These are phyloP conservation scores for Athalia rosae DNA, from an alignment of 2,888 invertebrate species.

Conservation along the genomic window DNA sequence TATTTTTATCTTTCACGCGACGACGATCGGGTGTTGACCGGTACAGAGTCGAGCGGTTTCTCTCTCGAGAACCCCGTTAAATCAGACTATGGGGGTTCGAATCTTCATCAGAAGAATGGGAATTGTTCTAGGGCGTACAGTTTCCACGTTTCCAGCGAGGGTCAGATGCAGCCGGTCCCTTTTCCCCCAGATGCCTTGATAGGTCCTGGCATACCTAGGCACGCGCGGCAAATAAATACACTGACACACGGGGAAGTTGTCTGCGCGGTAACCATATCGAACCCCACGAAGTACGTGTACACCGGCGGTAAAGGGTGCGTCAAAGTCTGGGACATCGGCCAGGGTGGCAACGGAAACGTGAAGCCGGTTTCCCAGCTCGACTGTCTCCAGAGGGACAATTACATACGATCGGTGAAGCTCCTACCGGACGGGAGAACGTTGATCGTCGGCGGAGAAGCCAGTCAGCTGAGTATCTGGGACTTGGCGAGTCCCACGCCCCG, in stretches of 20 bases:
- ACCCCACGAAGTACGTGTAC: constrained; percentile 94
- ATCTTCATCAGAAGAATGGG: background rate
- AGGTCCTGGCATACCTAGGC: constrained; percentile 93
- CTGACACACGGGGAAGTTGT: constrained; percentile 96
- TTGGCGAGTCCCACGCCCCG: constrained; percentile 91
- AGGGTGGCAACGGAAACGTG: constrained; percentile 84
- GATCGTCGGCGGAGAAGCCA: constrained; percentile 97
- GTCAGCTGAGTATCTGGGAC: constrained; percentile 96
- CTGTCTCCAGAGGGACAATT: constrained; percentile 95
- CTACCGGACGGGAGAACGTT: constrained; percentile 93
- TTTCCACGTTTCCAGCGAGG: constrained; percentile 92
- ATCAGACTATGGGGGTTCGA: constrained; percentile 4
- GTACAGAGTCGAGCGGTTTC: constrained; percentile 1
- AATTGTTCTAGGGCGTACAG: constrained; percentile 88
- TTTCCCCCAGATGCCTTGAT: constrained; percentile 95
- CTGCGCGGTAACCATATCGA: constrained; percentile 96
- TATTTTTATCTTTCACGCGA: background rate
- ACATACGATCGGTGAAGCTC: constrained; percentile 95
- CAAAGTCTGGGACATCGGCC: constrained; percentile 97
- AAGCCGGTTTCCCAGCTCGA: constrained; percentile 91
- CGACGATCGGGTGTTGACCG: background rate
- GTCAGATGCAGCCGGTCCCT: constrained; percentile 92
- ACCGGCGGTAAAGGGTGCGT: constrained; percentile 98
- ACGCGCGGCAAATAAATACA: constrained; percentile 93
- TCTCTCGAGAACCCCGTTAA: background rate